A percentile compares a stretch with the other conserved stretches of the same genome.
These are phyloP conservation scores for Emydoidea blandingii DNA, from an alignment of 2,797 vertebrate species.

Conservation along the genomic window DNA sequence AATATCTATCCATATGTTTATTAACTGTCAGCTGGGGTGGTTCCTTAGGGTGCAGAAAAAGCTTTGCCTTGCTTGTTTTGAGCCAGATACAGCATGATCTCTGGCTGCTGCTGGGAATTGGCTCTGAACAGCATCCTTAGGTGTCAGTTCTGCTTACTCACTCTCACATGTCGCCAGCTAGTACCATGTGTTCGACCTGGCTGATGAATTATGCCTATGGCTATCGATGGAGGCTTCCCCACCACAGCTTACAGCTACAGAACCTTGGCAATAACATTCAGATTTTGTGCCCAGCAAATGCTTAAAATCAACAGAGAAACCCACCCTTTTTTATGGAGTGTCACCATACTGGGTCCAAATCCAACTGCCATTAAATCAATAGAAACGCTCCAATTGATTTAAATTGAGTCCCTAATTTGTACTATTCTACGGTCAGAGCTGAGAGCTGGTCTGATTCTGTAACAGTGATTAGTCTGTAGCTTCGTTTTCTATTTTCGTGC, in stretches of 20 bases:
- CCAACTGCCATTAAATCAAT: neutral
- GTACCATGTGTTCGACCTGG: slow-evolving; percentile 2
- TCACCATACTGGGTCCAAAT: neutral
- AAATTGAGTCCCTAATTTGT: neutral
- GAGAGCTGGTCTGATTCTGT: neutral
- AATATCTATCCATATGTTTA: slow-evolving; percentile 38
- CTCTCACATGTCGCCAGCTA: slow-evolving; percentile 24
- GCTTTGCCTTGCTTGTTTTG: neutral
- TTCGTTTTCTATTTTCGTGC: neutral
- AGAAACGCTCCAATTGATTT: neutral
- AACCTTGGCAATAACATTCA: neutral
- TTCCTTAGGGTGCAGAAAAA: neutral
- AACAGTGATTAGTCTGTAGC: neutral
- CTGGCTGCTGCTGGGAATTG: neutral
- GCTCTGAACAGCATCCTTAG: slow-evolving; percentile 44
- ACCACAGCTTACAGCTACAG: neutral
- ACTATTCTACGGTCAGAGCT: neutral
- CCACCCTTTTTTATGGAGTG: neutral
- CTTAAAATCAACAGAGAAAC: neutral
- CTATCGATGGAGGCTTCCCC: neutral
- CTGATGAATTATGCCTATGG: slow-evolving; percentile 14
- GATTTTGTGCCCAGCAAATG: neutral
- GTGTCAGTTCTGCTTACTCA: neutral
- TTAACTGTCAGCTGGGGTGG: neutral
- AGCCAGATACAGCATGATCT: slow-evolving; percentile 27